A percentile compares a stretch with the other conserved stretches of the same genome.
These are phyloP conservation scores for Cygnus buccinator DNA, from an alignment of 2,113 vertebrate species.

Conservation along the genomic window DNA sequence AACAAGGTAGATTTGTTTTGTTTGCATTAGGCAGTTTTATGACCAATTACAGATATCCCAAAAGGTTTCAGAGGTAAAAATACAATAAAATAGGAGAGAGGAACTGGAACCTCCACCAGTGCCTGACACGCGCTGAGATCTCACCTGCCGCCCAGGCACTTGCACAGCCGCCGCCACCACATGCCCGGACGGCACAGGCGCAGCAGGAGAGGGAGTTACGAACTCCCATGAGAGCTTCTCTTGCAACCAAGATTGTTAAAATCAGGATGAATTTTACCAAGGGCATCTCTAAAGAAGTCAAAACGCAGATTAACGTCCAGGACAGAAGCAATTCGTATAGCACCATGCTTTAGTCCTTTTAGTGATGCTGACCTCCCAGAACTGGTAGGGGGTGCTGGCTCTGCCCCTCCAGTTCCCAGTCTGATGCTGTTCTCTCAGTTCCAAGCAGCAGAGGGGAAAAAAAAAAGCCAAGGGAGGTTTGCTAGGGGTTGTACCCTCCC, in stretches of 20 bases:
- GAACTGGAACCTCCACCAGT: neutral
- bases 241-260: neutral
- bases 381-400: neutral
- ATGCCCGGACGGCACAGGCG: neutral
- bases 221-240: neutral
- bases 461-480: no score
- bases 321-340: neutral
- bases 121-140: neutral
- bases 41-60: neutral
- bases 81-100: neutral
- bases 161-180: neutral
- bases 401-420: accelerated
- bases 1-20: neutral
- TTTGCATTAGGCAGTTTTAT: neutral
- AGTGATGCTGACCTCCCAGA: neutral
- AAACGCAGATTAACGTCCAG: neutral
- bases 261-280: neutral
- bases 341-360: constrained; percentile 5
- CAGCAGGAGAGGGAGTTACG: neutral
- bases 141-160: neutral
- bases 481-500: neutral
- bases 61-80: neutral
- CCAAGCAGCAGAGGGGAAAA: neutral
- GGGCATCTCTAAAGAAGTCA: neutral
- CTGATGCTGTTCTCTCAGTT: neutral